phyloP scores from a whole-genome alignment of 1,140 invertebrate species.

The Sinonovacula constricta region DNA sequence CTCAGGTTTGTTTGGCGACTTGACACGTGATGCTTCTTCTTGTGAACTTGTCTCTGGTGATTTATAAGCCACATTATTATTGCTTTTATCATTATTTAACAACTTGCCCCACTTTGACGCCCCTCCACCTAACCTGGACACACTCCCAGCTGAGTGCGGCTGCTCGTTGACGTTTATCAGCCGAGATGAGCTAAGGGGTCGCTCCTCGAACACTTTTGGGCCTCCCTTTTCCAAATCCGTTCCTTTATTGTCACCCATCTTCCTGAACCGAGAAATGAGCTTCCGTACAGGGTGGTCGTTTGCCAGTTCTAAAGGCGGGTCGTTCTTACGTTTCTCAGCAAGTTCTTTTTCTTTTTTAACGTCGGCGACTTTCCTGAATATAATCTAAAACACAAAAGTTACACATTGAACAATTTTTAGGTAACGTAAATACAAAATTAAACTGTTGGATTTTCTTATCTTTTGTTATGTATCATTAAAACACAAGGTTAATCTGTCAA shows the following conservation, averaged over 20 bases:
- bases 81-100: conserved; percentile 75
- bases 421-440: too few relatives aligned
- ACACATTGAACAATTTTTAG: too few relatives aligned
- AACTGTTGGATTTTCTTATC: too few relatives aligned
- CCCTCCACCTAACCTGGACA: conserved; percentile 61
- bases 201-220: conserved; percentile 43
- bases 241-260: conserved; percentile 77
- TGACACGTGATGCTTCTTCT: conserved; percentile 85
- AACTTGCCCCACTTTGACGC: conserved; percentile 85
- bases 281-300: conserved; percentile 98
- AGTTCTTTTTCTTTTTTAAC: conserved; percentile 98
- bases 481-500: too few relatives aligned
- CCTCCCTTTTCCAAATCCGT: conserved; percentile 59
- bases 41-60: conserved; percentile 79
- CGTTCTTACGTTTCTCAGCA: conserved; percentile 97
- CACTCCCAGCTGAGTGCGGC: conserved; percentile 19
- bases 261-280: conserved; percentile 96
- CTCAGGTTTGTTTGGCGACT: conserved; percentile 62
- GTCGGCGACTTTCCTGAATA: conserved; percentile 99
- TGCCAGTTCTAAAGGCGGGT: conserved; percentile 94
- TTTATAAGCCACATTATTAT: conserved; percentile 58
- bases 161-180: conserved; percentile 73
- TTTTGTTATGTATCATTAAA: too few relatives aligned
- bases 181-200: conserved; percentile 49
- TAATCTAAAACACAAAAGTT: conserved; percentile 84